A percentile compares a stretch with the other conserved stretches of the same genome.
These are phyloP conservation scores for Urocyon cinereoargenteus DNA, from an alignment of 2,797 vertebrate species.

Conservation along the genomic window DNA sequence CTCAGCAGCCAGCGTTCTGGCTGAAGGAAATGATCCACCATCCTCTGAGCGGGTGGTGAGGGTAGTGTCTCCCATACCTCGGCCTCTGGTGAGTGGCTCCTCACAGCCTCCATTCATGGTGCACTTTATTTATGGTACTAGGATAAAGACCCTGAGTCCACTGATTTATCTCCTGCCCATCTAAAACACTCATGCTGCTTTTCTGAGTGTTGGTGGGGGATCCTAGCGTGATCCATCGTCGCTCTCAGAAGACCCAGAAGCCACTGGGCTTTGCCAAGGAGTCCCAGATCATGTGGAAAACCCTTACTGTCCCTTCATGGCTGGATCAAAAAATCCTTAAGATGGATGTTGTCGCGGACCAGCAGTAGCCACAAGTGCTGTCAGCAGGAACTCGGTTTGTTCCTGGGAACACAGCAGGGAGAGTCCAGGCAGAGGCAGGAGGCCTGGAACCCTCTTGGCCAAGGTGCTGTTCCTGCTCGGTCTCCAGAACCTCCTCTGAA, in stretches of 20 bases:
- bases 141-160: conserved; percentile 78
- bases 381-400: neutral
- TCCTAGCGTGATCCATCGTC: neutral
- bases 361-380: neutral
- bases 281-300: neutral
- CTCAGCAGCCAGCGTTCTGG: conserved; percentile 65
- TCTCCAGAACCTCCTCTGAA: neutral
- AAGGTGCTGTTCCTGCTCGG: conserved; percentile 4
- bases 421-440: neutral
- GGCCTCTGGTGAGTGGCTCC: conserved; percentile 60
- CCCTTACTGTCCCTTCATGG: neutral
- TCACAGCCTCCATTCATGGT: conserved; percentile 78
- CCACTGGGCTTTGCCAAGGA: conserved; percentile 54
- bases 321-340: neutral
- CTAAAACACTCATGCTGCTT: conserved; percentile 51
- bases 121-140: conserved; percentile 90
- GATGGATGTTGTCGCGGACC: neutral
- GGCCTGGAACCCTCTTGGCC: neutral
- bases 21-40: conserved; percentile 53
- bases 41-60: neutral
- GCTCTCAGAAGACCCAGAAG: conserved; percentile 13
- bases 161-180: conserved; percentile 3
- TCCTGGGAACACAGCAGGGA: conserved; percentile 5
- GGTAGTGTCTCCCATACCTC: conserved; percentile 6
- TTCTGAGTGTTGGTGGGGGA: conserved; percentile 22